Percentiles rank a stretch among this genome's conserved stretches.
Evolutionary conservation across 2,113 vertebrate species (phyloP).

Genomic region (Elgaria multicarinata): DNA sequence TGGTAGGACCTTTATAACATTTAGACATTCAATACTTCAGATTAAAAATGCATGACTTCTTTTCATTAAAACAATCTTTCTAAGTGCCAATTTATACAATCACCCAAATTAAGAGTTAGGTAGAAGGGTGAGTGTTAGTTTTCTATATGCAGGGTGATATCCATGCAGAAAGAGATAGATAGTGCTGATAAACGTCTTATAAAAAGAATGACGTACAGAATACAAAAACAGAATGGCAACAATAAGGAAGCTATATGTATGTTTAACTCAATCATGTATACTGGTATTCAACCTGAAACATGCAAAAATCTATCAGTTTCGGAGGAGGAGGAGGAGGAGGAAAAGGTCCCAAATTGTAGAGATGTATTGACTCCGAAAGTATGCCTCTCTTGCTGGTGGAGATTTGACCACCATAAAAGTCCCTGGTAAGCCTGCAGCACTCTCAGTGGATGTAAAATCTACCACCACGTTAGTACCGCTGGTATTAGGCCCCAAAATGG

Average conservation of each 20-base stretch:
- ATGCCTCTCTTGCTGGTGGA: background rate
- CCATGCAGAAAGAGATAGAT: background rate
- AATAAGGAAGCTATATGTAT: background rate
- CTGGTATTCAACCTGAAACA: background rate
- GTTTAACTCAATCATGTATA: background rate
- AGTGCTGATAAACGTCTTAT: background rate
- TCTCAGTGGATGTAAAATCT: too few species aligned
- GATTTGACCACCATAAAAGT: background rate
- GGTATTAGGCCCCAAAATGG: too few species aligned
- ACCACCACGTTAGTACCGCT: too few species aligned
- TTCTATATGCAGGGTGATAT: background rate
- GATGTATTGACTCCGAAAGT: background rate
- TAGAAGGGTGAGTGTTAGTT: background rate
- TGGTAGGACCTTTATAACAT: background rate
- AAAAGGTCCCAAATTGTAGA: background rate
- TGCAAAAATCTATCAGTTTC: background rate
- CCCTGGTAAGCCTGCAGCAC: background rate
- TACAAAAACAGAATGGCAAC: too few species aligned
- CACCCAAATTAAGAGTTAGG: background rate
- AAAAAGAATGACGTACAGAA: background rate
- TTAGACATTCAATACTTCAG: conserved; percentile 3
- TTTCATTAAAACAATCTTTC: conserved; percentile 42
- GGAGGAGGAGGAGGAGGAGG: too few species aligned
- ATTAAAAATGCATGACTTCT: conserved; percentile 50
- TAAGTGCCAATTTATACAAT: background rate